phyloP scores from a whole-genome alignment of 2,888 invertebrate species.

The Salticus scenicus region DNA sequence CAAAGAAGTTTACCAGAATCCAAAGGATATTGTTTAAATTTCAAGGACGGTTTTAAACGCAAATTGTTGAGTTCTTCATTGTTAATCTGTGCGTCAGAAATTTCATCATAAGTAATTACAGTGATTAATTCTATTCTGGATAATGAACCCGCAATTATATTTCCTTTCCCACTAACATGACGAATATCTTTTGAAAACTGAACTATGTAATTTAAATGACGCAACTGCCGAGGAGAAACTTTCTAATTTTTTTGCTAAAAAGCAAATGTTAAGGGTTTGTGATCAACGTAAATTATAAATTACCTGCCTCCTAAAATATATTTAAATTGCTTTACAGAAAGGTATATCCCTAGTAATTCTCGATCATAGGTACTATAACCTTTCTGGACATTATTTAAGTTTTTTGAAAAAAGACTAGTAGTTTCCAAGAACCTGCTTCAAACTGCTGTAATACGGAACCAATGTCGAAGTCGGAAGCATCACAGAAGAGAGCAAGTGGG shows the following conservation, averaged over 20 bases:
- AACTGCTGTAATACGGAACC: constrained; percentile 73
- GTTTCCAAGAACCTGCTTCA: constrained; percentile 61
- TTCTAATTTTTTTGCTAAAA: background rate
- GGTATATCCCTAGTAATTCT: too few species aligned
- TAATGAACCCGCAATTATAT: background rate
- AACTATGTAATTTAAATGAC: background rate
- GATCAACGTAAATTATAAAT: too few species aligned
- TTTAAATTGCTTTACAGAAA: too few species aligned
- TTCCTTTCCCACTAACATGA: background rate
- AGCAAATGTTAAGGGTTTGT: too few species aligned
- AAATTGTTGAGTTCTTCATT: background rate
- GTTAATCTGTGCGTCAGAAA: background rate
- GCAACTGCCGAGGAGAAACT: background rate
- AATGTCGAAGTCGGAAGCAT: constrained; percentile 60
- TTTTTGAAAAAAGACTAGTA: constrained; percentile 21
- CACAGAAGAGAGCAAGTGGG: background rate
- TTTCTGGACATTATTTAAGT: background rate
- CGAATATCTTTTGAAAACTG: background rate
- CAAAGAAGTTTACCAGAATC: constrained; percentile 3
- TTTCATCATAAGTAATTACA: background rate
- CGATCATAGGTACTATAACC: too few species aligned
- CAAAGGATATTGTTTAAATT: constrained; percentile 11
- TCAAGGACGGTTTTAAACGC: background rate
- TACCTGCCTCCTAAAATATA: too few species aligned
- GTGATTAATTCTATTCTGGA: background rate